Evolutionary conservation across 35 echinoderm and acorn worm species (phyloP), one percentile per base, ranked within the genome.

Genomic region (Ophiothrix spiculata): DNA sequence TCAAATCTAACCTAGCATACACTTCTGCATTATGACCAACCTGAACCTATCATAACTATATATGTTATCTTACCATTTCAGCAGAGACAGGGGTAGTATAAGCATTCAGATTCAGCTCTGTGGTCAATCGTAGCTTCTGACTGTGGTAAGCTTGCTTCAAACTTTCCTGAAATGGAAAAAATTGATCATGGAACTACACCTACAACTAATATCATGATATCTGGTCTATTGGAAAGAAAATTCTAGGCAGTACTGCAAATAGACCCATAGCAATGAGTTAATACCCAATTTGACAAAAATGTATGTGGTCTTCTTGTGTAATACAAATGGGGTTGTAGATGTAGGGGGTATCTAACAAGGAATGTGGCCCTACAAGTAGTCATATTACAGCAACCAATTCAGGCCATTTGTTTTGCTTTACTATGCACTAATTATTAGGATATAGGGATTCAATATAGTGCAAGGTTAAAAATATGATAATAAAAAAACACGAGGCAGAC

Each of bases 111-210:
- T 64, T 69, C 0, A 84, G 81, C 54, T 84, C 81, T 34, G 81
- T 84, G 35, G 54, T 60, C 19, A 84, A 36, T 36, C 56, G 29
- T 17, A 84, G 12, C 54, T 84, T 84, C 32, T 84, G 81, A 35
- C 81, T 84, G 54, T 64, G 54, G 36, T 84, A 84, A 35, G 81
- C 81, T 15, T 84, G 81, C 54, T 84, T 84, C 21, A 60, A 54
- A 84, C 81, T 69, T 23, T 84, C 81, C 81, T 84, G 33, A 15
- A 36, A 37, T 25, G 23, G 21, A 19, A 64, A 34, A 39, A 38
- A 79, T 21, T 0, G 11, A 77, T 35, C 28, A 77, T 31, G 15
- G 36, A 74, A 74, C 16, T 8, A 74, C n/a, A n/a, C n/a, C n/a
- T n/a, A n/a, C 42, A 10, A 10, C 42, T 49, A 49, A 49, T 76